These are phyloP conservation scores for Chloroceryle aenea DNA, from an alignment of 2,113 vertebrate species.

Conservation along the genomic window DNA sequence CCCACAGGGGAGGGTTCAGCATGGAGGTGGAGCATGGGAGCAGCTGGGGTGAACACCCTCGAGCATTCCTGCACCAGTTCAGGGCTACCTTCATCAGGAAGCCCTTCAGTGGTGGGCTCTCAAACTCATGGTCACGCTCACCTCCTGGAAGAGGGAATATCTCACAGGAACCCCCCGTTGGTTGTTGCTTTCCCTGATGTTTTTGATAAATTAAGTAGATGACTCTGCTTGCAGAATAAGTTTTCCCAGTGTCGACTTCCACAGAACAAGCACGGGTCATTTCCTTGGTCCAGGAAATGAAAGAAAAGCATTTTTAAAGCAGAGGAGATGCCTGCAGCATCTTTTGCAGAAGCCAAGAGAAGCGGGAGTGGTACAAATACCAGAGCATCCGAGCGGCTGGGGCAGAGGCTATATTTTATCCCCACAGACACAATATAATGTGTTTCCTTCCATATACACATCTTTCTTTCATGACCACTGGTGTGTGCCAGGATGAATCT, in stretches of 20 bases:
- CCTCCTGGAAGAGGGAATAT: not conserved
- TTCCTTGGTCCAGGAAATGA: not conserved
- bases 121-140: not conserved
- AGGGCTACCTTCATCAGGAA: not conserved
- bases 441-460: not conserved
- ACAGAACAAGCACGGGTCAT: not conserved
- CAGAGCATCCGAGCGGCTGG: not conserved
- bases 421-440: not conserved
- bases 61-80: not conserved
- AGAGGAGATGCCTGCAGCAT: not conserved
- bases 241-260: not conserved
- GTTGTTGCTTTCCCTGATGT: not conserved
- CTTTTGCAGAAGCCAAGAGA: not conserved
- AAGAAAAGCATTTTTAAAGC: not conserved
- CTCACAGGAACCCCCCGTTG: not conserved
- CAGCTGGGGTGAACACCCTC: not conserved
- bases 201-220: not conserved
- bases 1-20: not conserved
- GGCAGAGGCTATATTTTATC: not conserved
- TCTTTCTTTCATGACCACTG: conserved; percentile 26
- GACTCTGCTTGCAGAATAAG: not conserved
- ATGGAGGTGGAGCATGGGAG: not conserved
- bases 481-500: conserved; percentile 45
- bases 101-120: not conserved
- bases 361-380: not conserved